Base-by-base conservation (phyloP, 2,888 invertebrate species). In the Heliconius cydno region DNA sequence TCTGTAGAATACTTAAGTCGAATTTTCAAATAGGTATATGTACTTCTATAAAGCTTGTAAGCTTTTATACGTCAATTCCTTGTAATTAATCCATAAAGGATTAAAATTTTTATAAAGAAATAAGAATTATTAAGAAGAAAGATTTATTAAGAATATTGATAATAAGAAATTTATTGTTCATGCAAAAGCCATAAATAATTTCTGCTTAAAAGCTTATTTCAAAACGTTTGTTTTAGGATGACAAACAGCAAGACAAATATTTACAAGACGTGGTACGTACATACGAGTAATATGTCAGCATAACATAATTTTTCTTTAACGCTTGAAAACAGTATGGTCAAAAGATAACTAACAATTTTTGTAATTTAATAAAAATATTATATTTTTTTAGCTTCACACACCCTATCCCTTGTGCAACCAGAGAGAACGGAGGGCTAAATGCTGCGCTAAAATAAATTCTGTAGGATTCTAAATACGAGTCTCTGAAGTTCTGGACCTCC, bases 121-220 rank as follows among this genome's bases (percentile, higher is more conserved):
- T 28, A 28, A 28, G 28, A 28, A 28, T 28, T 28, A 28, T 28
- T 28, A 28, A 28, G 28, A 28, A 28, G 28, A 28, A 28, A 28
- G 28, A 28, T 28, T 28, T 28, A 28, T 28, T 28, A 28, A 15
- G 5, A 65, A 6, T 2, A 15, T 15, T 13, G 28, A 15, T 28
- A 12, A 68, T 41, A 25, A 46, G 25, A 41, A 70, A 70, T 15
- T 2, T 25, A 60, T 25, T 34, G 5, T 30, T 68, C 9, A 52
- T 57, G 15, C 15, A 22, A 52, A 67, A 22, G 4, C 41, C n/a
- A 13, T 22, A 60, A 77, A 72, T 67, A 63, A 46, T 82, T 77
- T 79, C 76, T 82, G 83, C 84, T 82, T 89, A 90, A 91, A 91
- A 90, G 90, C 86, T 86, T 88, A 83, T 92, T 90, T 88, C 88